These are phyloP conservation scores for Craseonycteris thonglongyai DNA, from an alignment of 2,113 vertebrate genomes.

Conservation along the genomic window DNA sequence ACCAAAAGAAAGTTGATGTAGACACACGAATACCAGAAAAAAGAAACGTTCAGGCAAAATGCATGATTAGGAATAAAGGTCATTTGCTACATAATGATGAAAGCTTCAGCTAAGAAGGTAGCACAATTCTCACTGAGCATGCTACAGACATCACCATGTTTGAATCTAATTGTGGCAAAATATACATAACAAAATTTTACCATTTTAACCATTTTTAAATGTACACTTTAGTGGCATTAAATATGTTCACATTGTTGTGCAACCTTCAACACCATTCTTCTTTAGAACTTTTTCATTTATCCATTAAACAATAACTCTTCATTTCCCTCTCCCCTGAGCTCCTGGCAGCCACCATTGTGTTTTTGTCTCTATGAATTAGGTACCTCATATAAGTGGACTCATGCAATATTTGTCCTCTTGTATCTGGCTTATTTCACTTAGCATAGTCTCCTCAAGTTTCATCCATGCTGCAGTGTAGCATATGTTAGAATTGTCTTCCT, in stretches of 20 bases:
- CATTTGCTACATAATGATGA: background rate
- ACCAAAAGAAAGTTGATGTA: background rate
- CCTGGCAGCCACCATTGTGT: background rate
- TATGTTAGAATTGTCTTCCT: background rate
- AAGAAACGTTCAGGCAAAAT: background rate
- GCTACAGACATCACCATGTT: background rate
- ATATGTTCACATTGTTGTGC: background rate
- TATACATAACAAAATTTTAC: background rate
- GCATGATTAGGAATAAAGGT: background rate
- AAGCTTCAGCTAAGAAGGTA: background rate
- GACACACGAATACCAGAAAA: background rate
- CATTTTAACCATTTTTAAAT: background rate
- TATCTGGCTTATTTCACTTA: background rate
- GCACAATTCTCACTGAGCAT: background rate
- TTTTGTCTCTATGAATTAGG: background rate
- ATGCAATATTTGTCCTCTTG: background rate
- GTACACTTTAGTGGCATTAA: background rate
- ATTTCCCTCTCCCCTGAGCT: background rate
- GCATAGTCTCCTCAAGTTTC: background rate
- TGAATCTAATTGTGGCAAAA: background rate
- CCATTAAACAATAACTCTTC: background rate
- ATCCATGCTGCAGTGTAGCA: background rate
- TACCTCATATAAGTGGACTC: background rate
- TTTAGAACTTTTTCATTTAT: background rate
- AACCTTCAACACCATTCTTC: background rate